Evolutionary conservation across 2,888 invertebrate genomes (phyloP), one percentile per base, ranked within the genome.

Genomic region (Monochamus alternatus): DNA sequence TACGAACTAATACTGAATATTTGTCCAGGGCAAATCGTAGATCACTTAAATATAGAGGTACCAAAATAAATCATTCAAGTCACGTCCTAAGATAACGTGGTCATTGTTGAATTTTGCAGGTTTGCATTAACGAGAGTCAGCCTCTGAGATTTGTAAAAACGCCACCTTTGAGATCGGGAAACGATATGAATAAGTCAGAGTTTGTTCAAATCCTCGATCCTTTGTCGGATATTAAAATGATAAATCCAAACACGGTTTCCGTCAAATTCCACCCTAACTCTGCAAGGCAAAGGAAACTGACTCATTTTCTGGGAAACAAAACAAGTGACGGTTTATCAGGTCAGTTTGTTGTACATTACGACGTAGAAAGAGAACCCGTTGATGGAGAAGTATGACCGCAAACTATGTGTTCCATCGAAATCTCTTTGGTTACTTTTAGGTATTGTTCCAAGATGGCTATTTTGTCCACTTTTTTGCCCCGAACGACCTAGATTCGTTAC

Each of bases 381-480:
- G 7, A 38, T 7, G 38, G 38, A 38, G 38, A 38, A 38, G 38
- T 38, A 38, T 38, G 38, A 38, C 7, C 2, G 38, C 1, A 38
- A 38, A 1, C 38, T 38, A 7, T 38, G 38, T 0, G 0, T 38
- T 7, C 1, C 4, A 38, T 38, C 38, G 2, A 38, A 1, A 1
- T 5, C 7, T 38, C 7, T 7, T 5, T 7, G 7, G 38, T 38
- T 93, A 3, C 14, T 78, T 84, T 0, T 82, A 92, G 92, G 90
- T 87, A 3, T 84, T 93, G 90, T 89, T 93, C 0, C 91, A 92
- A 83, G 92, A 93, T 81, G 94, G 94, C 0, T 94, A 94, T 87
- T 95, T 95, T 87, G 93, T 94, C 0, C 95, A 95, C 83, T 94
- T 94, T 89, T 94, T 94, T 86, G 92, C 94, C 8, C 95, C 95